Percentiles rank a stretch among this genome's conserved stretches.
phyloP scores from a whole-genome alignment of 1,140 invertebrate species.

The Ladona fulva region DNA sequence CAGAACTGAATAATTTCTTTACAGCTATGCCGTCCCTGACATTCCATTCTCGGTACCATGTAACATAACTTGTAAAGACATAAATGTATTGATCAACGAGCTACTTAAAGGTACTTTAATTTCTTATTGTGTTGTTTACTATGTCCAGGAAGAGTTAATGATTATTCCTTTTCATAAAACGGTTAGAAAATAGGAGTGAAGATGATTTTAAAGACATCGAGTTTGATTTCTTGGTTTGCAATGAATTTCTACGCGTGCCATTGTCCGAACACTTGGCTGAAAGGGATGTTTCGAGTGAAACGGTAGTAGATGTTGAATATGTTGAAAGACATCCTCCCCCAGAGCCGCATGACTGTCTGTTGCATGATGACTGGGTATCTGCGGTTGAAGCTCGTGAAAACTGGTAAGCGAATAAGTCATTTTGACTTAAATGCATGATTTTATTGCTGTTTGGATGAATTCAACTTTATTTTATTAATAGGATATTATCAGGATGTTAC shows the following conservation, averaged over 20 bases:
- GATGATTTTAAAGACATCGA: slow-evolving; percentile 46
- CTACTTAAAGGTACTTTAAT: slow-evolving; percentile 53
- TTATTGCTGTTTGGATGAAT: slow-evolving; percentile 13
- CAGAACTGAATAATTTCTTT: slow-evolving; percentile 29
- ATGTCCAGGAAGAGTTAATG: slow-evolving; percentile 11
- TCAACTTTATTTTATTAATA: slow-evolving; percentile 34
- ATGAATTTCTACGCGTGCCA: slow-evolving; percentile 63
- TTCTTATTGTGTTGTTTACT: slow-evolving; percentile 17
- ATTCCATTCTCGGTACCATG: slow-evolving; percentile 69
- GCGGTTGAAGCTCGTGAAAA: slow-evolving; percentile 62
- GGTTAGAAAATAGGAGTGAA: slow-evolving; percentile 28
- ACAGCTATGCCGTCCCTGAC: slow-evolving; percentile 79
- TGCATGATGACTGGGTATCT: slow-evolving; percentile 94
- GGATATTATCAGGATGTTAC: slow-evolving; percentile 90
- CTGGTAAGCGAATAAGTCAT: slow-evolving; percentile 45
- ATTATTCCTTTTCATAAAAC: slow-evolving; percentile 21
- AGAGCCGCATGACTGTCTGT: slow-evolving; percentile 76
- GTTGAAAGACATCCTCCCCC: slow-evolving; percentile 79
- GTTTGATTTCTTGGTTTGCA: slow-evolving; percentile 82
- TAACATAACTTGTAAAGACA: slow-evolving; percentile 52
- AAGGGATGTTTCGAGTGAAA: slow-evolving; percentile 59
- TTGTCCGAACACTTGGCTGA: slow-evolving; percentile 61
- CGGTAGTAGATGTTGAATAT: slow-evolving; percentile 81
- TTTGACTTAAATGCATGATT: slow-evolving; percentile 15
- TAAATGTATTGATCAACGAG: slow-evolving; percentile 74